Conservation (phyloP, 2,113 vertebrate species). For the Microcebus ravelobensis region DNA sequence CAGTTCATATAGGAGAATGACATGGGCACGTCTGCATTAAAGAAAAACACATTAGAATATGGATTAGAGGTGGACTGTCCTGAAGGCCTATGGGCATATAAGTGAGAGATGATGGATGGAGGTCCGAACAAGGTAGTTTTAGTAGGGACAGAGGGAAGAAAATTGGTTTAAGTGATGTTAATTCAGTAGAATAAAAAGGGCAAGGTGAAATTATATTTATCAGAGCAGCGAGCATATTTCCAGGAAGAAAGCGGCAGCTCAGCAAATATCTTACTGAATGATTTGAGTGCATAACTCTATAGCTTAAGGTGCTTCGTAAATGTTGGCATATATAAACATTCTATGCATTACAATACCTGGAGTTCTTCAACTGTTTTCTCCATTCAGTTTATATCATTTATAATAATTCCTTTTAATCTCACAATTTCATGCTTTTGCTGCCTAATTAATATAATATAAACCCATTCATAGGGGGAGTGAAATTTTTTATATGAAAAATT, state of each 20-base stretch:
- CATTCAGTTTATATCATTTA: background rate
- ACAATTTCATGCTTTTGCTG: background rate
- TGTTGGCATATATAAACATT: background rate
- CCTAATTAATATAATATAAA: background rate
- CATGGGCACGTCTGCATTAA: background rate
- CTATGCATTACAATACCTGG: background rate
- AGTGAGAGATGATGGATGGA: background rate
- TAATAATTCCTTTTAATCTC: background rate
- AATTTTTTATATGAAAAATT: background rate
- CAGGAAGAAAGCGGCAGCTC: background rate
- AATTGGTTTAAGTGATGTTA: background rate
- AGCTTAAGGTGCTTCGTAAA: background rate
- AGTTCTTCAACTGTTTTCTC: background rate
- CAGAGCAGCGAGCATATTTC: background rate
- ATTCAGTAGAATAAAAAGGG: background rate
- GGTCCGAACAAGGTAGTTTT: background rate
- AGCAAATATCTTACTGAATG: background rate
- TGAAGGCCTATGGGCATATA: background rate
- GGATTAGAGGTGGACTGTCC: background rate
- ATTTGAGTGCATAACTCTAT: background rate
- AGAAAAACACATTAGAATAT: background rate
- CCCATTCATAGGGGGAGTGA: background rate
- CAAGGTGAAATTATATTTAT: rapidly evolving
- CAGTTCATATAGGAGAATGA: background rate
- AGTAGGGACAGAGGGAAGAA: background rate